These are phyloP conservation scores for Porphyrio hochstetteri DNA, from an alignment of 2,113 vertebrate genomes.

Conservation along the genomic window DNA sequence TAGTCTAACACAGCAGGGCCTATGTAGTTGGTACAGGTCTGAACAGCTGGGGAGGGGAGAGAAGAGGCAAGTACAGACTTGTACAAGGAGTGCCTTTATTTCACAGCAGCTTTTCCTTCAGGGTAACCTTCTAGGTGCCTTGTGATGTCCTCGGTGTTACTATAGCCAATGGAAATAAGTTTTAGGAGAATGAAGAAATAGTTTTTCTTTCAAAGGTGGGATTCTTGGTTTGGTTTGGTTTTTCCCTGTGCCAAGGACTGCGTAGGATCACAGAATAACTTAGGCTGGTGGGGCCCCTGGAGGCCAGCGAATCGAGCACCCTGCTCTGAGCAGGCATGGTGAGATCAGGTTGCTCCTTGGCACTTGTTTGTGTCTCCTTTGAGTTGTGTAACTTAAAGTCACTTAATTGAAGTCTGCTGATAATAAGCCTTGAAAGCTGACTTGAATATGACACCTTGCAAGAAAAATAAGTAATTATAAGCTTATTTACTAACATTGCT, in stretches of 20 bases:
- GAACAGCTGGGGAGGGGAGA: background rate
- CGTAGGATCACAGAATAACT: background rate
- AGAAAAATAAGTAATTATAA: background rate
- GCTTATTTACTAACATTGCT: background rate
- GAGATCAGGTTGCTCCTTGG: background rate
- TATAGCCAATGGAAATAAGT: background rate
- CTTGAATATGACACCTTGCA: background rate
- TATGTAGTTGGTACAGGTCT: background rate
- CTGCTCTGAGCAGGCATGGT: background rate
- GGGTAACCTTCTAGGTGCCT: background rate
- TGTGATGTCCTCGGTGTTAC: background rate
- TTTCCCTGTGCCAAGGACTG: background rate
- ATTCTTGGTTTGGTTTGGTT: no score
- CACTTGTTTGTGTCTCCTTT: background rate
- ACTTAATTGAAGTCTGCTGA: background rate
- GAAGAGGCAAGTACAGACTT: background rate
- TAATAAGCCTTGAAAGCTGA: background rate
- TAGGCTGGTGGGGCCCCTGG: background rate
- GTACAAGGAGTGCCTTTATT: background rate
- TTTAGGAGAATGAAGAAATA: background rate
- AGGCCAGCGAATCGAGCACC: background rate
- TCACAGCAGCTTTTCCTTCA: background rate
- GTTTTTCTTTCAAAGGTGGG: background rate
- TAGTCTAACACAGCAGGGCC: background rate
- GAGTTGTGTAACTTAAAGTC: background rate